Base-by-base conservation (phyloP, 1,140 invertebrate genomes). In the Drosophila kohkoa region DNA sequence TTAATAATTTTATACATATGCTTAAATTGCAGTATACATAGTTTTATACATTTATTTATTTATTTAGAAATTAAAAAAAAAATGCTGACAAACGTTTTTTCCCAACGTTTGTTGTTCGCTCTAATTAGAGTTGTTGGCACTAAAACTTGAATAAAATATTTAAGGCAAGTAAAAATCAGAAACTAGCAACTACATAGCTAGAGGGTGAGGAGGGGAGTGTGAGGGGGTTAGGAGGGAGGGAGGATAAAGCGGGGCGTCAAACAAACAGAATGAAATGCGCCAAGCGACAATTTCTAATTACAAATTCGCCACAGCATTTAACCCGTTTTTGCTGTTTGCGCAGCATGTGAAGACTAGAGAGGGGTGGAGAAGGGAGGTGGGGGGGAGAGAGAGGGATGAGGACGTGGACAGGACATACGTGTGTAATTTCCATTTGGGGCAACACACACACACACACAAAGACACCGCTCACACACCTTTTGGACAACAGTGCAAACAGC, bases 251-350 rank as follows among this genome's bases (percentile, higher is more conserved):
- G 43, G 57, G 59, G 43, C 38, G 52, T 75, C 79, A 88, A 87
- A 65, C 85, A 89, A 85, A 89, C 77, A 79, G 85, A 89, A 76
- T 79, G 75, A 88, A 81, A 85, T 89, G 85, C 86, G 81, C 64
- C 77, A 85, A 81, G 85, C 85, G 85, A 90, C 86, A 86, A 89
- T 91, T 89, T 91, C 89, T 91, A 91, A 91, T 91, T 91, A 91
- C 88, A 79, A 91, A 88, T 89, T 91, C 81, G 77, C 83, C 88
- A 91, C 88, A 91, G 73, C 77, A 80, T 88, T 91, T 91, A 91
- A 78, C 83, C 82, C 85, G 85, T 91, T 88, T 91, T 91, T 88
- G 67, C 78, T 73, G 69, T 77, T 77, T 77, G n/a, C 15, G 30
- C 15, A 38, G 43, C n/a, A 43, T 38, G 41, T 8, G 1, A 15